Evolutionary conservation across 2,113 vertebrate species (phyloP).

Genomic region (Ceyx cyanopectus): DNA sequence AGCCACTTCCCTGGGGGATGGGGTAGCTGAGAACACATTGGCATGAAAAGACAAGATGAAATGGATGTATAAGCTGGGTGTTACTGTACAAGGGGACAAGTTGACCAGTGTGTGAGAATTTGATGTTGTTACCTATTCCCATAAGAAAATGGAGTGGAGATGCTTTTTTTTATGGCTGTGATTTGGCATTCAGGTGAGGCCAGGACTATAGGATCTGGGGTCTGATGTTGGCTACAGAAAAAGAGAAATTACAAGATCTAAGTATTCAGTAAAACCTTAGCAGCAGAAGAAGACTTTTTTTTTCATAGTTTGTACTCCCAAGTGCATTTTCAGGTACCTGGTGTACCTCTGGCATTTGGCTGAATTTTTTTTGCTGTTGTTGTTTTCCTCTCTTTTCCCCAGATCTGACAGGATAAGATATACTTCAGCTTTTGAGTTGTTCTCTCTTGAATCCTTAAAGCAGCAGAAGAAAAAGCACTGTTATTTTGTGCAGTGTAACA

Average conservation of each 20-base stretch:
- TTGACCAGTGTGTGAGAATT: not conserved
- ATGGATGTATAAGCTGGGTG: accelerated
- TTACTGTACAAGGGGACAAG: not conserved
- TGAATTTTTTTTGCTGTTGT: not conserved
- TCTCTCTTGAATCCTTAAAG: not conserved
- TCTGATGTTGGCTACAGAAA: not conserved
- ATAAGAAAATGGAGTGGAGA: accelerated
- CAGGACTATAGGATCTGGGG: not conserved
- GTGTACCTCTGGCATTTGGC: not conserved
- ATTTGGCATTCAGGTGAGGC: not conserved
- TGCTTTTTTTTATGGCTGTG: not conserved
- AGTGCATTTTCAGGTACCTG: not conserved
- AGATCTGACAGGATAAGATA: not conserved
- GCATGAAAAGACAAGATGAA: not conserved
- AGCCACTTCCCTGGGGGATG: not conserved
- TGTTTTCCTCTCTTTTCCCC: not conserved
- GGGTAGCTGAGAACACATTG: accelerated
- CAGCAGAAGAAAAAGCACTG: not conserved
- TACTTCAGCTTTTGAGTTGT: not conserved
- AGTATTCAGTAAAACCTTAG: not conserved
- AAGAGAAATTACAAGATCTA: not conserved
- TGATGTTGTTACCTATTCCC: not conserved
- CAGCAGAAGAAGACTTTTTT: slow-evolving; percentile 12
- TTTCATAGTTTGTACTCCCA: not conserved
- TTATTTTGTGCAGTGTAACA: not conserved